A percentile compares a stretch with the other conserved stretches of the same genome.
Evolutionary conservation across 2,797 vertebrate species (phyloP).

Genomic region (Psittacula echo): DNA sequence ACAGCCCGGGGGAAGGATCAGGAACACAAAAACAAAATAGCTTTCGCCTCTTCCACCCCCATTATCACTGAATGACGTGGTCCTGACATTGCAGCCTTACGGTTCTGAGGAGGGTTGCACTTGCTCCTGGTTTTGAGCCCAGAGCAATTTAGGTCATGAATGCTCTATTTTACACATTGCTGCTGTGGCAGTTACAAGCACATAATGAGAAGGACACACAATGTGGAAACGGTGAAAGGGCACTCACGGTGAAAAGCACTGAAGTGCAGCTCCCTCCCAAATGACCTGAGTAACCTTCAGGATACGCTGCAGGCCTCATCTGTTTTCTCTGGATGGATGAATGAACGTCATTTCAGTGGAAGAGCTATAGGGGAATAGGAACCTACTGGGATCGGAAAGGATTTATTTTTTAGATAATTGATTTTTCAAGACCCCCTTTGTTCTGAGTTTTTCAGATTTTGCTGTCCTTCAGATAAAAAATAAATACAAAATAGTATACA

Average conservation of each 20-base stretch:
- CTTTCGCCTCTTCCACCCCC: background rate
- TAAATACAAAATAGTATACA: background rate
- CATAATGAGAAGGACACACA: background rate
- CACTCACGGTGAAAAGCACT: background rate
- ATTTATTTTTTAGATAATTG: background rate
- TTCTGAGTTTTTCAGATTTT: background rate
- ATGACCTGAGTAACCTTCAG: constrained; percentile 2
- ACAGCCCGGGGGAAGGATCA: background rate
- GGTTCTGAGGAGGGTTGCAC: background rate
- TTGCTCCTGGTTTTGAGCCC: background rate
- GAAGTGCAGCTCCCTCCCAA: background rate
- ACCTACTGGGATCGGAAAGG: background rate
- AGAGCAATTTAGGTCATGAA: background rate
- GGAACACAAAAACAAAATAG: background rate
- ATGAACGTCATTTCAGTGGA: background rate
- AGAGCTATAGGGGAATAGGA: background rate
- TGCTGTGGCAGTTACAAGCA: background rate
- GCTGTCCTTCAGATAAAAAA: background rate
- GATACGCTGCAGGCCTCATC: background rate
- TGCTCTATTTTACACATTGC: background rate
- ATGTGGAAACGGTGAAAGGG: background rate
- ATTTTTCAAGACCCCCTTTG: constrained; percentile 6
- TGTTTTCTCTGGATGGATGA: background rate
- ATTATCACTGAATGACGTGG: background rate
- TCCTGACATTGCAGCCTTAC: background rate